A percentile compares a stretch with the other conserved stretches of the same genome.
phyloP scores from a whole-genome alignment of 2,797 vertebrate species.

The Peromyscus attwateri region DNA sequence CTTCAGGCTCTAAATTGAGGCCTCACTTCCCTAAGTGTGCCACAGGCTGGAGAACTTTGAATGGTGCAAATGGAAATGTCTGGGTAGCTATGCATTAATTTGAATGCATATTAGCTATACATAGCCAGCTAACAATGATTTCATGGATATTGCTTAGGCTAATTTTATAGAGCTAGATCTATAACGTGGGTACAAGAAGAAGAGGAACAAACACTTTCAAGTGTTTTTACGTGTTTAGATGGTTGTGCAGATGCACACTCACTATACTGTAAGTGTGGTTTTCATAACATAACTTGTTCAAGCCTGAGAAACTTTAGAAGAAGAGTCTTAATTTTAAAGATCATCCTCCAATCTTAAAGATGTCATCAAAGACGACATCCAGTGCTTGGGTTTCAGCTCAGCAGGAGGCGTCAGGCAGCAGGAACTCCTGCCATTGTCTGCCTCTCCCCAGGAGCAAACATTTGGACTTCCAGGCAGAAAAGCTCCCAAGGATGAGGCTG shows the following conservation, averaged over 20 bases:
- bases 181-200: neutral
- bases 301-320: neutral
- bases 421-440: neutral
- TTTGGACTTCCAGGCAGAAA: neutral
- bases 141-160: neutral
- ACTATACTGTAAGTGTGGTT: neutral
- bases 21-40: neutral
- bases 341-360: neutral
- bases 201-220: neutral
- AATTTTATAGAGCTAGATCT: neutral
- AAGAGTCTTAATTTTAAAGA: neutral
- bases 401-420: no score
- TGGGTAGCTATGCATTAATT: neutral
- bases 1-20: neutral
- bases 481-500: neutral
- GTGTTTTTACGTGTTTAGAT: neutral
- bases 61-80: neutral
- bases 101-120: neutral
- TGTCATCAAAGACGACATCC: neutral
- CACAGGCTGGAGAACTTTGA: rapidly evolving
- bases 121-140: neutral
- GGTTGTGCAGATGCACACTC: neutral
- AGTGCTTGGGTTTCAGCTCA: neutral
- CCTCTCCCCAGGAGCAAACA: neutral
- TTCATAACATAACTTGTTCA: neutral